A percentile compares a stretch with the other conserved stretches of the same genome.
Conservation (phyloP, 2,888 invertebrate genomes). For the Bugula neritina region DNA sequence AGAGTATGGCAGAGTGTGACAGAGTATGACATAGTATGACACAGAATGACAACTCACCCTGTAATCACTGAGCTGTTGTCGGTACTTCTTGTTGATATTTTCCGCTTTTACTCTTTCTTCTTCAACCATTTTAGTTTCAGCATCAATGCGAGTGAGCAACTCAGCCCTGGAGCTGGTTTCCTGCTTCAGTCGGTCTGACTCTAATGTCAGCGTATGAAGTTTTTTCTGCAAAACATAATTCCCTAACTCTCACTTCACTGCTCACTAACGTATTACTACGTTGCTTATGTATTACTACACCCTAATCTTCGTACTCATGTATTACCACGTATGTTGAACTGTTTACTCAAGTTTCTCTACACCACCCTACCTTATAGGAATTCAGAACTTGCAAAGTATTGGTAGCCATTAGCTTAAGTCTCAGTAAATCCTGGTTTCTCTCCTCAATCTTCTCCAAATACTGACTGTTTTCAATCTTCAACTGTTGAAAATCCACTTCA, state of each 20-base stretch:
- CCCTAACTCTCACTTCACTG: too few relatives aligned
- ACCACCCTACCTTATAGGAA: conserved; percentile 51
- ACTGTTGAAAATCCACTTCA: conserved; percentile 54
- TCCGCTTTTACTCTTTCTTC: conserved; percentile 50
- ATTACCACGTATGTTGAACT: too few relatives aligned
- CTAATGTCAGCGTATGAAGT: conserved; percentile 45
- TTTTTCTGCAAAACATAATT: conserved; percentile 48
- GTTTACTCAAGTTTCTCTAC: too few relatives aligned
- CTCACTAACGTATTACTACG: too few relatives aligned
- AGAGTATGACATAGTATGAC: neutral
- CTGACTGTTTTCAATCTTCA: conserved; percentile 54
- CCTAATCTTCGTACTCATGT: too few relatives aligned
- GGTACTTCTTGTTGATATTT: conserved; percentile 46
- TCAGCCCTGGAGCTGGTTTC: conserved; percentile 49
- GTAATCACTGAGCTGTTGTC: conserved; percentile 50
- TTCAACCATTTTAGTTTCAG: conserved; percentile 48
- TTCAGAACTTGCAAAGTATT: conserved; percentile 51
- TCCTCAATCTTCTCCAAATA: conserved; percentile 54
- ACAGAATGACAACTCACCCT: neutral
- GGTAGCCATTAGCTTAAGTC: conserved; percentile 51
- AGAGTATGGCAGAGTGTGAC: neutral
- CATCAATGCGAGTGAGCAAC: conserved; percentile 44
- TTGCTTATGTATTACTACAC: too few relatives aligned
- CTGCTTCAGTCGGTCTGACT: conserved; percentile 47
- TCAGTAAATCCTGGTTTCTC: conserved; percentile 50